Conservation (phyloP, 2,888 invertebrate species). For the Aspidiotus rigidus region DNA sequence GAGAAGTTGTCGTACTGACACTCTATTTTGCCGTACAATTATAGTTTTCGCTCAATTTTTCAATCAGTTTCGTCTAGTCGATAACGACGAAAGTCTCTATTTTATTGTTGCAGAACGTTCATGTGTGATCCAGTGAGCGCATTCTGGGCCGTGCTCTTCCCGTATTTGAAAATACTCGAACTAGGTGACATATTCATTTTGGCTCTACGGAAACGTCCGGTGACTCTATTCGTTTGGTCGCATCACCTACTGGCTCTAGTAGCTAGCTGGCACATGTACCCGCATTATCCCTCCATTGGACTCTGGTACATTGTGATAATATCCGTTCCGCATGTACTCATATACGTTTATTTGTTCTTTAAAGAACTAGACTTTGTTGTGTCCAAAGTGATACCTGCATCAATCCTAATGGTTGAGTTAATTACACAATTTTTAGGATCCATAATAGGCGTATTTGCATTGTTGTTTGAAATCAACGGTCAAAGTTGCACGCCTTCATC, state of each 20-base stretch:
- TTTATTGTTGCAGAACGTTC: slow-evolving; percentile 13
- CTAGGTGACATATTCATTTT: slow-evolving; percentile 22
- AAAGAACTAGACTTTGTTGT: slow-evolving; percentile 1
- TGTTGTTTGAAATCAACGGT: neutral
- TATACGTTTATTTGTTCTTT: slow-evolving; percentile 9
- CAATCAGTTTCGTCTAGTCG: neutral
- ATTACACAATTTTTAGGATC: slow-evolving; percentile 10
- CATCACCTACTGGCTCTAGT: slow-evolving; percentile 22
- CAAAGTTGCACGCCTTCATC: no score
- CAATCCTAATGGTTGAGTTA: slow-evolving; percentile 10
- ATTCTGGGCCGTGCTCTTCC: slow-evolving; percentile 16
- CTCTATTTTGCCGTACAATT: no score
- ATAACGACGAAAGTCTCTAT: neutral
- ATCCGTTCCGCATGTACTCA: slow-evolving; percentile 14
- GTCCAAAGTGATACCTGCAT: neutral
- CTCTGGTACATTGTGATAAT: slow-evolving; percentile 18
- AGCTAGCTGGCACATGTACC: slow-evolving; percentile 17
- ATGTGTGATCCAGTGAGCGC: slow-evolving; percentile 1
- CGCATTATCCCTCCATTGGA: slow-evolving; percentile 19
- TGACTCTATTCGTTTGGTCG: slow-evolving; percentile 16
- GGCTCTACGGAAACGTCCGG: slow-evolving; percentile 20
- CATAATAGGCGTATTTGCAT: neutral
- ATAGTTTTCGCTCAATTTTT: neutral
- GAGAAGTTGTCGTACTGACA: no score
- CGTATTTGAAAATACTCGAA: slow-evolving; percentile 27